Evolutionary conservation across 2,113 vertebrate species (phyloP).

Genomic region (Xiphophorus maculatus): DNA sequence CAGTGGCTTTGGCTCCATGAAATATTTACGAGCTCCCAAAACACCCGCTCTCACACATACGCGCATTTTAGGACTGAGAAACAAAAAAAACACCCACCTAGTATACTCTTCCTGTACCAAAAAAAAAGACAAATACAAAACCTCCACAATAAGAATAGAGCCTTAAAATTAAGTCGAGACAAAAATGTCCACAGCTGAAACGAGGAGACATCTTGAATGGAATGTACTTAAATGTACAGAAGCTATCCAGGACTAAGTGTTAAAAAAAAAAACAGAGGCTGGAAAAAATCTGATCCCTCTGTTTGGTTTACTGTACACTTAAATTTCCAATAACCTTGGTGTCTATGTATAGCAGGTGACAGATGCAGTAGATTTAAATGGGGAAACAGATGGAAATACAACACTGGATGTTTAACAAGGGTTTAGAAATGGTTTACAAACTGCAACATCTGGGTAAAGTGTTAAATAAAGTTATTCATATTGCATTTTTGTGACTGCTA

Average conservation of each 20-base stretch:
- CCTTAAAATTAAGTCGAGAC: constrained; percentile 45
- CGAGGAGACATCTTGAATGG: constrained; percentile 13
- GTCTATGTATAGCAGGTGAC: not conserved
- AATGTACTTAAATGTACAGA: not conserved
- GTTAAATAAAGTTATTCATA: not conserved
- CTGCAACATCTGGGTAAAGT: not conserved
- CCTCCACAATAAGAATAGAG: constrained; percentile 48
- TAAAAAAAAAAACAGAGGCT: not conserved
- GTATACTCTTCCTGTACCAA: constrained; percentile 52
- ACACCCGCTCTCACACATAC: constrained; percentile 70
- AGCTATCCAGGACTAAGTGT: not conserved
- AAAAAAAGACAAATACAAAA: constrained; percentile 44
- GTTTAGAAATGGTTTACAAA: not conserved
- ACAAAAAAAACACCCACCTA: constrained; percentile 56
- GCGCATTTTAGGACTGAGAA: constrained; percentile 52
- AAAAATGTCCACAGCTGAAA: constrained; percentile 35
- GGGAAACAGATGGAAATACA: not conserved
- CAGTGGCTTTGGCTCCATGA: constrained; percentile 78
- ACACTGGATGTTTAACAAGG: not conserved
- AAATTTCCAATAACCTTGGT: not conserved
- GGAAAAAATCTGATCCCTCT: not conserved
- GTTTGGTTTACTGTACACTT: not conserved
- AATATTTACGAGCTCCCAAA: constrained; percentile 82
- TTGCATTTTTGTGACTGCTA: not conserved
- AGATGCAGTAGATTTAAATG: not conserved